Evolutionary conservation across 2,113 vertebrate species (phyloP).

Genomic region (Anarhynchus alexandrinus): DNA sequence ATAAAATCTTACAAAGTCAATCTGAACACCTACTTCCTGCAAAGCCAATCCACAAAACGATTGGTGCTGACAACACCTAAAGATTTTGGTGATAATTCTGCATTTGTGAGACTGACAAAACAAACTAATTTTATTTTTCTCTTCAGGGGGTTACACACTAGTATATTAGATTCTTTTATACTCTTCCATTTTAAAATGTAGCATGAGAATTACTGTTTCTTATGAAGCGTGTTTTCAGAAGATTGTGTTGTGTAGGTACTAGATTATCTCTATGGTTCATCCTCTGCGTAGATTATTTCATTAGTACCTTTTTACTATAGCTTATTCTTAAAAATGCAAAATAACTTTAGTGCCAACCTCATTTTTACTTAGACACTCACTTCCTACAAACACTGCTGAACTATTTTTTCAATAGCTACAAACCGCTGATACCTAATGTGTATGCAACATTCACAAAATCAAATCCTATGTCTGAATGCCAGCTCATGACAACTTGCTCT

Average conservation of each 20-base stretch:
- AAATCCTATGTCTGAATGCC: neutral
- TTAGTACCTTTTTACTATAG: neutral
- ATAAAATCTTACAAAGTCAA: neutral
- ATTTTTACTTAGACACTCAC: neutral
- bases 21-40: neutral
- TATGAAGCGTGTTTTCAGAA: neutral
- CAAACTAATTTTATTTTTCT: neutral
- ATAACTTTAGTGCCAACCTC: neutral
- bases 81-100: neutral
- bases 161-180: neutral
- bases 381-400: neutral
- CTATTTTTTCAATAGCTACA: neutral
- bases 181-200: neutral
- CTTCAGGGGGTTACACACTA: neutral
- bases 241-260: neutral
- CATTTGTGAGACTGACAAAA: neutral
- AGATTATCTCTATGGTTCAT: neutral
- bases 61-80: neutral
- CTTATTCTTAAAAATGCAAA: neutral
- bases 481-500: neutral
- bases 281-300: neutral
- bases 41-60: neutral
- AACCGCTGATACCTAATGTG: neutral
- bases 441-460: neutral
- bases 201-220: neutral